These are phyloP conservation scores for Lampris megalopsis DNA, from an alignment of 2,113 vertebrate species.

Conservation along the genomic window DNA sequence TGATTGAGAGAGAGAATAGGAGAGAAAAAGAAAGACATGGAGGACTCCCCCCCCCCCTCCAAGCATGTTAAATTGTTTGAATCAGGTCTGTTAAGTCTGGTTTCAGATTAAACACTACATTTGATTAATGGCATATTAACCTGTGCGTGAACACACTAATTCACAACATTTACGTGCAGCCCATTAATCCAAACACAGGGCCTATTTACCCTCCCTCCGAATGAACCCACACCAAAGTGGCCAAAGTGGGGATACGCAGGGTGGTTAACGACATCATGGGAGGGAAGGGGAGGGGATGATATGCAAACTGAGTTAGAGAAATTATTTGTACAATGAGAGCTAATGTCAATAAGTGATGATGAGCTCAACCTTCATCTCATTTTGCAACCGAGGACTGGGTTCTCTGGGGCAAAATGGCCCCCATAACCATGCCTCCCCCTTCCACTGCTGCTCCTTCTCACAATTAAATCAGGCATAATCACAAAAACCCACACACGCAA, in stretches of 20 bases:
- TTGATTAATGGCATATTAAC: too few species aligned
- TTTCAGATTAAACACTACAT: too few species aligned
- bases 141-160: too few species aligned
- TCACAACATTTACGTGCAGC: too few species aligned
- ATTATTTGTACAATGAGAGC: conserved; percentile 48
- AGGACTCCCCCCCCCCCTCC: neutral
- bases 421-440: neutral
- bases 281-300: conserved; percentile 40
- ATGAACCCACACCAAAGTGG: too few species aligned
- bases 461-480: conserved; percentile 63
- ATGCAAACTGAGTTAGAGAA: conserved; percentile 45
- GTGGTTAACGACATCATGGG: conserved; percentile 34
- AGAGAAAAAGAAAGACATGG: neutral
- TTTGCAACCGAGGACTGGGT: conserved; percentile 50
- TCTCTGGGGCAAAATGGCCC: conserved; percentile 3
- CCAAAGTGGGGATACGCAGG: too few species aligned
- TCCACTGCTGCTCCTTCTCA: conserved; percentile 23
- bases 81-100: too few species aligned
- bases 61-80: too few species aligned
- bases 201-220: too few species aligned
- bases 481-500: conserved; percentile 32
- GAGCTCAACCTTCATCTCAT: conserved; percentile 59
- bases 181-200: too few species aligned
- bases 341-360: conserved; percentile 65
- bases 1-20: too few species aligned